A percentile compares a stretch with the other conserved stretches of the same genome.
These are phyloP conservation scores for Ectemnius lituratus DNA, from an alignment of 2,888 invertebrate genomes.

Conservation along the genomic window DNA sequence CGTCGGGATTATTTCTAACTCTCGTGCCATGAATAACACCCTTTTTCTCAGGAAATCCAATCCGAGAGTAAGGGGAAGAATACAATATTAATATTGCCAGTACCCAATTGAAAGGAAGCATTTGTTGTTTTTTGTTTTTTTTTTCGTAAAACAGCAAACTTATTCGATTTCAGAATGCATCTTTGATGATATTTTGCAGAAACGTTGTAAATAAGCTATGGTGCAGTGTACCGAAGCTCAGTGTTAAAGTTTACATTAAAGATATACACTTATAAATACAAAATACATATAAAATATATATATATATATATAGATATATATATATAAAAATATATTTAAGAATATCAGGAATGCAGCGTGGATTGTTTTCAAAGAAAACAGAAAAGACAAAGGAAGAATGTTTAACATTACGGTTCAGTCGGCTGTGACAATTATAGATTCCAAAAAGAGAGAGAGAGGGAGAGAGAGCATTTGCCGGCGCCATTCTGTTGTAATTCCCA, in stretches of 20 bases:
- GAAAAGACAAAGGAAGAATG: slow-evolving; percentile 8
- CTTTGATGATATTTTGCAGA: slow-evolving; percentile 2
- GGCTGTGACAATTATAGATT: slow-evolving; percentile 42
- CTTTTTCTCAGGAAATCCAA: slow-evolving; percentile 14
- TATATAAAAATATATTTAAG: background rate
- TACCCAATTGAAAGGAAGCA: background rate
- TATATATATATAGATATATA: background rate
- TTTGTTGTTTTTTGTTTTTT: no score
- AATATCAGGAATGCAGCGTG: background rate
- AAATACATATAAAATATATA: background rate
- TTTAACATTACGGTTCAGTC: slow-evolving; percentile 16
- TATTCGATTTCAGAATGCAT: no score
- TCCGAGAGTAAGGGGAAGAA: background rate
- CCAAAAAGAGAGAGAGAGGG: no score
- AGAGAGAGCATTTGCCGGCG: slow-evolving; percentile 33
- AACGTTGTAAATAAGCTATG: slow-evolving; percentile 18
- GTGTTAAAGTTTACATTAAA: slow-evolving; percentile 21
- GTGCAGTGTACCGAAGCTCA: slow-evolving; percentile 36
- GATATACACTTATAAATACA: background rate
- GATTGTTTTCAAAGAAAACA: slow-evolving; percentile 5
- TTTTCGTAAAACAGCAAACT: no score
- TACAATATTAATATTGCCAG: background rate
- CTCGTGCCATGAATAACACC: slow-evolving; percentile 40
- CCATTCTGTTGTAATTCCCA: slow-evolving; percentile 10
- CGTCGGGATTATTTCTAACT: slow-evolving; percentile 25